Percentiles rank a stretch among this genome's conserved stretches.
These are phyloP conservation scores for Dromius quadrimaculatus DNA, from an alignment of 2,888 invertebrate species.

Conservation along the genomic window DNA sequence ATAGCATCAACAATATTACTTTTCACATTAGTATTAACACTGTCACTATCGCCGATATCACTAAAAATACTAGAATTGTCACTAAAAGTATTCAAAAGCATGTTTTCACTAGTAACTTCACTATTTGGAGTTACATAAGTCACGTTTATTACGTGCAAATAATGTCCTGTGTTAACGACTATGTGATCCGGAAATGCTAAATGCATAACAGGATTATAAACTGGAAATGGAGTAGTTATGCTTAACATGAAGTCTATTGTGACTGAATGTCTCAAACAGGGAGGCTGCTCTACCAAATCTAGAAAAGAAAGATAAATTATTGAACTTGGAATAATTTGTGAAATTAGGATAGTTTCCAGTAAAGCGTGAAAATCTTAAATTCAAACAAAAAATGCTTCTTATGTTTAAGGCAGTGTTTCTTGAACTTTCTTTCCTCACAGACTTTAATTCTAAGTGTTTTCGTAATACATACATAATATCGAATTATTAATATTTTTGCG, in stretches of 20 bases:
- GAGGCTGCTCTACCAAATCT: slow-evolving; percentile 70
- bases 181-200: slow-evolving; percentile 65
- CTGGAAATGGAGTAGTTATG: slow-evolving; percentile 86
- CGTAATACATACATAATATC: too few relatives aligned
- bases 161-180: slow-evolving; percentile 66
- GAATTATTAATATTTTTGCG: too few relatives aligned
- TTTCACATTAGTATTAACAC: slow-evolving; percentile 57
- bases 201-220: slow-evolving; percentile 64
- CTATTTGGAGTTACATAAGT: slow-evolving; percentile 58
- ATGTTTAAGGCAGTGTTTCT: too few relatives aligned
- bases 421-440: too few relatives aligned
- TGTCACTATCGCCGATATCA: slow-evolving; percentile 59
- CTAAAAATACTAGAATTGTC: neutral
- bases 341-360: too few relatives aligned
- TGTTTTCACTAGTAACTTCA: neutral
- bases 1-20: slow-evolving; percentile 64
- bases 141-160: slow-evolving; percentile 65
- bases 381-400: too few relatives aligned
- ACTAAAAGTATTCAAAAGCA: neutral
- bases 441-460: too few relatives aligned
- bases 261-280: slow-evolving; percentile 88
- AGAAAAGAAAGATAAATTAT: slow-evolving; percentile 45
- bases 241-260: slow-evolving; percentile 94
- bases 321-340: too few relatives aligned
- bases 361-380: too few relatives aligned